phyloP scores from a whole-genome alignment of 2,888 invertebrate species.

The Julus scandinavius region DNA sequence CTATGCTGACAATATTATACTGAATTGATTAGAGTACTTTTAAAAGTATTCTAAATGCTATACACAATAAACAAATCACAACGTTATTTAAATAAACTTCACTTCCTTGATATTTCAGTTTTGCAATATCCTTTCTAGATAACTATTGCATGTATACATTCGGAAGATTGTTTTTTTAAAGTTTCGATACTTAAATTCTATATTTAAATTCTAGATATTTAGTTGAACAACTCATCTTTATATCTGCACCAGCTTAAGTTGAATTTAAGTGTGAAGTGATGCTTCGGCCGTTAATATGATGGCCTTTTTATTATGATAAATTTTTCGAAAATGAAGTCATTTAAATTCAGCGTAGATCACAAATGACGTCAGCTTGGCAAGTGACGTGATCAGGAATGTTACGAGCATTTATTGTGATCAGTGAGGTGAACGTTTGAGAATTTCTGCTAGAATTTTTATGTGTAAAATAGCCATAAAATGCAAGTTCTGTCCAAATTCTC shows the following conservation, averaged over 20 bases:
- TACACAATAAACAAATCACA: too few relatives aligned
- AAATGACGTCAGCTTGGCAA: not conserved
- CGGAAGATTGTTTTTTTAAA: not conserved
- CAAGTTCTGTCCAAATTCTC: not conserved
- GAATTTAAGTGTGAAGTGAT: not conserved
- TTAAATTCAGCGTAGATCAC: not conserved
- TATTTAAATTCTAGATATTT: too few relatives aligned
- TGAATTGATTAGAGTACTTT: too few relatives aligned
- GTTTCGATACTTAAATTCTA: not conserved
- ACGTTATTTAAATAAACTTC: too few relatives aligned
- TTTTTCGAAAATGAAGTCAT: not conserved
- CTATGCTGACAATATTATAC: too few relatives aligned
- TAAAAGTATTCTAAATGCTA: too few relatives aligned
- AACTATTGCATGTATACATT: not conserved
- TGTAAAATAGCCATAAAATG: not conserved
- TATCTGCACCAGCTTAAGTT: not conserved
- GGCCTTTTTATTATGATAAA: not conserved
- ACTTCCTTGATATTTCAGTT: too few relatives aligned
- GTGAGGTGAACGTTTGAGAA: not conserved
- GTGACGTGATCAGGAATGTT: not conserved
- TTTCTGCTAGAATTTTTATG: not conserved
- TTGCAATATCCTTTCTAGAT: not conserved
- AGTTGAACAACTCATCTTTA: not conserved
- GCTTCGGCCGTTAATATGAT: not conserved
- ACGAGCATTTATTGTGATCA: not conserved